Evolutionary conservation across 2,113 vertebrate species (phyloP), one percentile per base, ranked within the genome.

Genomic region (Electrona antarctica): DNA sequence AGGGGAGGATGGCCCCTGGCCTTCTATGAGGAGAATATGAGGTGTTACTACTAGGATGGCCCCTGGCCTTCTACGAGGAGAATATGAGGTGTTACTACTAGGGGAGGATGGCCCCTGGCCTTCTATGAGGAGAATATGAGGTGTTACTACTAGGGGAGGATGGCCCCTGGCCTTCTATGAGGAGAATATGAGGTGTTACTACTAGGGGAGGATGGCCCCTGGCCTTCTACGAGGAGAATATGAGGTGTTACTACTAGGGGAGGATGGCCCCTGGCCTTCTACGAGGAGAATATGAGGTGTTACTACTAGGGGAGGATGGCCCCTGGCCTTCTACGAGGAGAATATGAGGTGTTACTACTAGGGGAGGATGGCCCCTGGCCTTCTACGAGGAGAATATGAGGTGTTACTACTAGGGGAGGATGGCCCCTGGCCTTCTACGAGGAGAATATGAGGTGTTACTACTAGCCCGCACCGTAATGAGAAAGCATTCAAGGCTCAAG

Each of bases 401-500:
- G 21, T 21, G 21, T 21, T 21, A 21, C 21, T 58, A 62, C n/a
- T n/a, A n/a, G 28, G 58, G 13, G 58, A 33, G 4, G 11, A 60
- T 6, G 29, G 8, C 41, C 49, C 4, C 4, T 2, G n/a, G 2
- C 5, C 5, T 70, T 52, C 50, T 29, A 67, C 46, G 68, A 33
- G 55, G n/a, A 33, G 12, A 15, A 59, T 71, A 28, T 77, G 56
- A 29, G 56, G 41, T 45, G 12, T 71, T 63, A 1, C 50, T n/a
- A n/a, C n/a, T 64, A 3, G 58, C 13, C 0, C 12, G 10, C 55
- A 69, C 33, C 52, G 12, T 76, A 65, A 73, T 74, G 65, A 74
- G 60, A 15, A 74, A 58, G 79, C 60, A 59, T 81, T 65, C 65
- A 55, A 80, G 75, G 67, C 67, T 73, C 13, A n/a, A 41, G 52